Evolutionary conservation across 2,888 invertebrate species (phyloP).

Genomic region (Lydus trimaculatus): DNA sequence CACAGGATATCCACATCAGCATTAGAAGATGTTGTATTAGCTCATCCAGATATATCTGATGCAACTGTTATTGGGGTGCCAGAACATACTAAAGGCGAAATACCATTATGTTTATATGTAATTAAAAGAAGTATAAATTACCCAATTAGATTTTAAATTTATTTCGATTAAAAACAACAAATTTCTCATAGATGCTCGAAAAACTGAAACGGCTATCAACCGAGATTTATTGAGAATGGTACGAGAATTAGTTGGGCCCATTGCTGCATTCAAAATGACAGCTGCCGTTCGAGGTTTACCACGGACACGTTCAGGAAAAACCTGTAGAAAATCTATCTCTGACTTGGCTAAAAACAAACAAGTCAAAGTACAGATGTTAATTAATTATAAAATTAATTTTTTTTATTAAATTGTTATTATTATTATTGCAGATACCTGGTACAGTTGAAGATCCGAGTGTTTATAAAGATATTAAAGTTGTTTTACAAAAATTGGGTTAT

Average conservation of each 20-base stretch:
- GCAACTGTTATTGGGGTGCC: conserved; percentile 91
- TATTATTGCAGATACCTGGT: conserved; percentile 69
- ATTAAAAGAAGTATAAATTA: conserved; percentile 67
- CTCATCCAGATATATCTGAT: conserved; percentile 86
- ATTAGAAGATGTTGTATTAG: conserved; percentile 87
- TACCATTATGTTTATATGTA: conserved; percentile 88
- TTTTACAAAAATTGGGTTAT: conserved; percentile 78
- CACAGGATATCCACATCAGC: conserved; percentile 90
- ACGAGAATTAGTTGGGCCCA: conserved; percentile 79
- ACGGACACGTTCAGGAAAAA: conserved; percentile 86
- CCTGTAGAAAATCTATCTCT: conserved; percentile 80
- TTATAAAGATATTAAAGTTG: conserved; percentile 78
- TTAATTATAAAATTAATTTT: background rate
- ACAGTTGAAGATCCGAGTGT: conserved; percentile 89
- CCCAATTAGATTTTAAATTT: background rate
- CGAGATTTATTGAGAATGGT: conserved; percentile 68
- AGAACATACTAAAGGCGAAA: conserved; percentile 88
- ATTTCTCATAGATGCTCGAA: conserved; percentile 56
- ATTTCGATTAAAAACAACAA: background rate
- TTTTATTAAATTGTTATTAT: conserved; percentile 8
- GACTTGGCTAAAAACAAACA: conserved; percentile 83
- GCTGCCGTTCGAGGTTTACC: conserved; percentile 83
- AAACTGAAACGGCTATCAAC: conserved; percentile 63
- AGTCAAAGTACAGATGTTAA: conserved; percentile 67
- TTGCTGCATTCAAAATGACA: conserved; percentile 85